A percentile compares a stretch with the other conserved stretches of the same genome.
phyloP scores from a whole-genome alignment of 2,113 vertebrate species.

The Puma concolor region DNA sequence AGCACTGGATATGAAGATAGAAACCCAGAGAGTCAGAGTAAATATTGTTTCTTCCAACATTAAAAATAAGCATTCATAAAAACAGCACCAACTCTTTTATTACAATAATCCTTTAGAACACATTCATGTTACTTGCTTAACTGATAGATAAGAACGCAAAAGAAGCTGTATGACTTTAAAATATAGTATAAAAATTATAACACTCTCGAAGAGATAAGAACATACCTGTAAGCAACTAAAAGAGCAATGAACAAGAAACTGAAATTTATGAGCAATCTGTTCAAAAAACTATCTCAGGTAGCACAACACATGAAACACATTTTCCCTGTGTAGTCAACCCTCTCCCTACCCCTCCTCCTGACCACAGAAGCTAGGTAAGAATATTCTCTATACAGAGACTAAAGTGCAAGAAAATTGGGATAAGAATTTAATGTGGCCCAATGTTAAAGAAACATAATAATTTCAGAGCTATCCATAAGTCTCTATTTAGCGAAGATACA shows the following conservation, averaged over 20 bases:
- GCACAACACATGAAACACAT: slow-evolving; percentile 22
- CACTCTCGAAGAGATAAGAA: neutral
- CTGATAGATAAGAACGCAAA: neutral
- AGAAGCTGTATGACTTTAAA: neutral
- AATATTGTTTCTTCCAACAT: neutral
- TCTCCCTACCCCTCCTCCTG: neutral
- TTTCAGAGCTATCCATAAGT: neutral
- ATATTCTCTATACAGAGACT: neutral
- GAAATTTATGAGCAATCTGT: neutral
- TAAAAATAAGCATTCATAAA: slow-evolving; percentile 44
- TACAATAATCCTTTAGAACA: neutral
- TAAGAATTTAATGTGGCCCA: neutral
- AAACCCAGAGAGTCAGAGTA: slow-evolving; percentile 43
- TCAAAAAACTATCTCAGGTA: neutral
- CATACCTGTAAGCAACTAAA: neutral
- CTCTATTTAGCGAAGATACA: slow-evolving; percentile 8
- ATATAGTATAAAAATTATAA: neutral
- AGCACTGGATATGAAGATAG: slow-evolving; percentile 76
- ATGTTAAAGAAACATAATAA: neutral
- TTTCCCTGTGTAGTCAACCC: neutral
- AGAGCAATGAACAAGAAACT: neutral
- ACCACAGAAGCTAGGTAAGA: neutral
- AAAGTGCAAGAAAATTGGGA: neutral
- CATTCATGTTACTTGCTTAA: neutral
- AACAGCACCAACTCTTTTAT: slow-evolving; percentile 10